phyloP scores from a whole-genome alignment of 1,140 invertebrate species.

The Sycobia sp. region DNA sequence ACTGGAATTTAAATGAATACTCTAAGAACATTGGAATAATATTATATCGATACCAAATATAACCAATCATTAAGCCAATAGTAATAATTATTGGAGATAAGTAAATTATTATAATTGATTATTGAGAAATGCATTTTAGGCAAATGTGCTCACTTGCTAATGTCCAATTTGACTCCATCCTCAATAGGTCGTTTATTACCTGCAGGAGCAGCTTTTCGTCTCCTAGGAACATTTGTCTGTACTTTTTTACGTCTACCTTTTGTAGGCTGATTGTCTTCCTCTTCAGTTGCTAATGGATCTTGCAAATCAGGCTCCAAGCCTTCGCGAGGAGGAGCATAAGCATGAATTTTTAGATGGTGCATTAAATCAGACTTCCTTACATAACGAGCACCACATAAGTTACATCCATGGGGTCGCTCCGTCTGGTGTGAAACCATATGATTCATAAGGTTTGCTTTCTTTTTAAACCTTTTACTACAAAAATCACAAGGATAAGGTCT shows the following conservation, averaged over 20 bases:
- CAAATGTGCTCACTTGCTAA: conserved; percentile 50
- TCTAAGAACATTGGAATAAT: too few relatives aligned
- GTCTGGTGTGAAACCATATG: conserved; percentile 85
- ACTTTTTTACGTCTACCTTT: conserved; percentile 59
- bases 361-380: conserved; percentile 78
- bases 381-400: conserved; percentile 78
- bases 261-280: conserved; percentile 48
- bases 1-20: too few relatives aligned
- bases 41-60: too few relatives aligned
- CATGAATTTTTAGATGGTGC: conserved; percentile 81
- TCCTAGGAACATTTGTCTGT: conserved; percentile 51
- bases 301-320: conserved; percentile 61
- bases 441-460: conserved; percentile 81
- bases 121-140: too few relatives aligned
- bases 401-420: conserved; percentile 77
- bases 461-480: conserved; percentile 79
- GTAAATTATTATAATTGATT: conserved; percentile 41
- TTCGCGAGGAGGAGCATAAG: conserved; percentile 67
- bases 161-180: conserved; percentile 44
- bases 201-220: conserved; percentile 45
- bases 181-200: conserved; percentile 39
- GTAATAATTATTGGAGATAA: neutral
- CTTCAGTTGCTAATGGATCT: conserved; percentile 49
- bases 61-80: neutral
- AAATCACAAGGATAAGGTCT: conserved; percentile 86